Percentiles rank a stretch among this genome's conserved stretches.
Evolutionary conservation across 2,888 invertebrate species (phyloP).

Genomic region (Adineta ricciae): DNA sequence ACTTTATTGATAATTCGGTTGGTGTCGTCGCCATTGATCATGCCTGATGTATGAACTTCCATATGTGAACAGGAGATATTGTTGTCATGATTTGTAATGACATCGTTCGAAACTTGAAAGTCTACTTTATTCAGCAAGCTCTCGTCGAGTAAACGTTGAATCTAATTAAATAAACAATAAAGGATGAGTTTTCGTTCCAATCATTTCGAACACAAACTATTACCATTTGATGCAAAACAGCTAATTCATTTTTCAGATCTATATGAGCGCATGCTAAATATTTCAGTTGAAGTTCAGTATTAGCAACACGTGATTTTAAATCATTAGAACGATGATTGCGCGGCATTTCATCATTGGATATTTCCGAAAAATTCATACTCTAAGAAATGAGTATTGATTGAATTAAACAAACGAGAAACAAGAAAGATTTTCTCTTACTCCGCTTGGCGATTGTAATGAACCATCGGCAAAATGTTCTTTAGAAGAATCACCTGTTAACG

Average conservation of each 20-base stretch:
- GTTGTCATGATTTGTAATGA: background rate
- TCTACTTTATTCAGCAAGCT: background rate
- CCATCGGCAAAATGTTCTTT: background rate
- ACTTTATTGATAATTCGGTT: background rate
- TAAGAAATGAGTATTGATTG: background rate
- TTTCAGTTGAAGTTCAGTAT: constrained; percentile 4
- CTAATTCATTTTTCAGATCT: constrained; percentile 13
- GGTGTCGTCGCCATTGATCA: background rate
- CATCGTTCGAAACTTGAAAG: background rate
- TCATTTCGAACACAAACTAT: too few relatives aligned
- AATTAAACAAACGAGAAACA: background rate
- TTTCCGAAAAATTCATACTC: constrained; percentile 4
- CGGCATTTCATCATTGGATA: background rate
- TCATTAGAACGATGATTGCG: background rate
- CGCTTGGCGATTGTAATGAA: background rate
- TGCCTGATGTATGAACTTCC: background rate
- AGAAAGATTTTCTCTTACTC: too few relatives aligned
- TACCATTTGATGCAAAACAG: constrained; percentile 18
- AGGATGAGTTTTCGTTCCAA: too few relatives aligned
- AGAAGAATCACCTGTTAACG: background rate
- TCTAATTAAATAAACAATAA: background rate
- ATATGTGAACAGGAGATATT: background rate
- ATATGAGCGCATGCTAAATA: constrained; percentile 18
- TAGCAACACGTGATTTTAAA: constrained; percentile 6
- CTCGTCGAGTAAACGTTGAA: constrained; percentile 17